Evolutionary conservation across 2,113 vertebrate genomes (phyloP), one percentile per base, ranked within the genome.

Genomic region (Danionella cerebrum): DNA sequence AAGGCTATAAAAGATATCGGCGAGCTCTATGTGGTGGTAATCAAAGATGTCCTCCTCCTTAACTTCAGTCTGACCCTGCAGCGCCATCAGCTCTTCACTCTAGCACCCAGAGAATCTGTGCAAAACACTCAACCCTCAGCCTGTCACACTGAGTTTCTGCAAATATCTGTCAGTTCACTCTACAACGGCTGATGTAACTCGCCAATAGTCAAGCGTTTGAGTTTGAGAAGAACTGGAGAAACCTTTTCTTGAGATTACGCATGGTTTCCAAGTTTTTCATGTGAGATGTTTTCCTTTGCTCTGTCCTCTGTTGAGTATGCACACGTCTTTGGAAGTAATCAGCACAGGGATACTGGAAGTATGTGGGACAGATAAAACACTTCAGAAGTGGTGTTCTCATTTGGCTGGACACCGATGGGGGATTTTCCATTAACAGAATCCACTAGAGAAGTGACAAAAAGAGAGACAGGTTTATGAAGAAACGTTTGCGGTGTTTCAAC

Each of bases 331-430:
- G 7, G 12, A 53, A 60, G 50, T 50, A 70, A 75, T 71, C 68
- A 51, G 63, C 12, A n/a, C 51, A 45, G 54, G 25, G 25, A 51
- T 55, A 71, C 70, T 70, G 27, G 63, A 76, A 69, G 44, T 70
- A 77, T 77, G 67, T 52, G 41, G 38, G 38, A 36, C 41, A 68
- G 75, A 77, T 77, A 73, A 76, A 57, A 44, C 71, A 73, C 71
- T 77, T 68, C 53, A 74, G 35, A 27, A 66, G 44, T 7, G 33
- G 16, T 50, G 55, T 53, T 67, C 41, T 55, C 57, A 25, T 75
- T 45, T 57, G 25, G 31, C 35, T 6, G 31, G 52, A 41, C 55
- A 44, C 35, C 27, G 64, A 67, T 33, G 21, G 21, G 44, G 35
- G 35, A 67, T 48, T 71, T 70, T 67, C 62, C 68, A 42, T 38